These are phyloP conservation scores for Ennomos quercinarius DNA, from an alignment of 2,888 invertebrate species.

Conservation along the genomic window DNA sequence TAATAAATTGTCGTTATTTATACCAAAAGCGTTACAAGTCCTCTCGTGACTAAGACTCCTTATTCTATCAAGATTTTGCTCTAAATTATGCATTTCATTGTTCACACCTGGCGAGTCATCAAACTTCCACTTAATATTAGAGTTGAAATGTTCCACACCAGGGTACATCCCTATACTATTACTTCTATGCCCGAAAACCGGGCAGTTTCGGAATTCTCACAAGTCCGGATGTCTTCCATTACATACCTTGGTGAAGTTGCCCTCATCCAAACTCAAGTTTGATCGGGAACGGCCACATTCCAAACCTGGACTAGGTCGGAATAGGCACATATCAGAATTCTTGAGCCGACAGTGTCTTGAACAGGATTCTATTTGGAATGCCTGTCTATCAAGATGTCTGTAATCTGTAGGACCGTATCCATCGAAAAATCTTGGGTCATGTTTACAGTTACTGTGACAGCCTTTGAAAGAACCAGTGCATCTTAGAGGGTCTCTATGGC, in stretches of 20 bases:
- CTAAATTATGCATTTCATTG: constrained; percentile 73
- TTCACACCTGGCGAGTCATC: constrained; percentile 70
- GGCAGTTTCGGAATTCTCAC: constrained; percentile 83
- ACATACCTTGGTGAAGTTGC: constrained; percentile 78
- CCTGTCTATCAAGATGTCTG: constrained; percentile 75
- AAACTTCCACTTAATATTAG: constrained; percentile 81
- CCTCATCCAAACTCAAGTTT: constrained; percentile 79
- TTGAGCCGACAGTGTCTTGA: constrained; percentile 79
- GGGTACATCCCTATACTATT: constrained; percentile 81
- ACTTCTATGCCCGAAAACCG: constrained; percentile 83
- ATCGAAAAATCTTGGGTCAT: constrained; percentile 77
- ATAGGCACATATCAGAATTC: constrained; percentile 78
- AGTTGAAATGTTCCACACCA: constrained; percentile 80
- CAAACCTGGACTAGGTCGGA: constrained; percentile 71
- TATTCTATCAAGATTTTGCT: constrained; percentile 81
- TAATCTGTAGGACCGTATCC: constrained; percentile 74
- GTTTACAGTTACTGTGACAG: constrained; percentile 74
- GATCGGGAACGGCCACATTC: constrained; percentile 80
- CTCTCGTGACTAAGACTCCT: constrained; percentile 78
- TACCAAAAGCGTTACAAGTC: constrained; percentile 67
- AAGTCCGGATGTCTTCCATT: constrained; percentile 81
- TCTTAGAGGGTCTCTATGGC: constrained; percentile 73
- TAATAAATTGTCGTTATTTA: constrained; percentile 72
- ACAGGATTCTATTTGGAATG: constrained; percentile 81
- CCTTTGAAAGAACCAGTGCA: constrained; percentile 81